Evolutionary conservation across 2,113 vertebrate genomes (phyloP), one percentile per base, ranked within the genome.

Genomic region (Myiozetetes cayanensis): DNA sequence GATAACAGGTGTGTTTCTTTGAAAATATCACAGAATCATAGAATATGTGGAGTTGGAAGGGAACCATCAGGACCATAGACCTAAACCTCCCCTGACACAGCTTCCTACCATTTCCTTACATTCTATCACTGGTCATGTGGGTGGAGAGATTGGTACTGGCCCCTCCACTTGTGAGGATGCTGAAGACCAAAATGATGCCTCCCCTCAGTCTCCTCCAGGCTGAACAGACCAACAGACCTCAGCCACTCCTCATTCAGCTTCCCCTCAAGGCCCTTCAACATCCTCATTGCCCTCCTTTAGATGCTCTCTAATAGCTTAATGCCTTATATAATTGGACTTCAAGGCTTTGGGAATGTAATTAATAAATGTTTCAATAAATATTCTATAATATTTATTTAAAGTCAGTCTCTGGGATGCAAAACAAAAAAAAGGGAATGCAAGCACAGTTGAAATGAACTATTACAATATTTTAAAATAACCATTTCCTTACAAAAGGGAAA

Each of bases 181-280:
- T 76, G 44, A 21, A 59, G 14, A 27, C 62, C 47, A 52, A 59
- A 65, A 0, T 47, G n/a, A 66, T 19, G 14, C 33, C 23, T 41
- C 43, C 9, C 24, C 43, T 74, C 50, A 47, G 22, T 15, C n/a
- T 66, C 43, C 59, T 37, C 15, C 41, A 75, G 82, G n/a, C 23
- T 56, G 59, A 74, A 47, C 41, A 65, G 23, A 2, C 11, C 70
- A 23, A 41, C 41, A 19, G 28, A 2, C 14, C 23, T 56, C 50
- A 47, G 28, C 23, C 0, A 0, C 6, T 47, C 14, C n/a, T 74
- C 50, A 39, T 2, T 9, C 0, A 0, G 22, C 41, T 85, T 65
- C 49, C 10, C n/a, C 19, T 56, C 6, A 23, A 41, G 8, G 16
- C 3, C 37, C 17, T 62, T 44, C 58, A 44, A 8, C 22, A 55